Base-by-base conservation (phyloP, 2,113 vertebrate genomes). In the Phycodurus eques region DNA sequence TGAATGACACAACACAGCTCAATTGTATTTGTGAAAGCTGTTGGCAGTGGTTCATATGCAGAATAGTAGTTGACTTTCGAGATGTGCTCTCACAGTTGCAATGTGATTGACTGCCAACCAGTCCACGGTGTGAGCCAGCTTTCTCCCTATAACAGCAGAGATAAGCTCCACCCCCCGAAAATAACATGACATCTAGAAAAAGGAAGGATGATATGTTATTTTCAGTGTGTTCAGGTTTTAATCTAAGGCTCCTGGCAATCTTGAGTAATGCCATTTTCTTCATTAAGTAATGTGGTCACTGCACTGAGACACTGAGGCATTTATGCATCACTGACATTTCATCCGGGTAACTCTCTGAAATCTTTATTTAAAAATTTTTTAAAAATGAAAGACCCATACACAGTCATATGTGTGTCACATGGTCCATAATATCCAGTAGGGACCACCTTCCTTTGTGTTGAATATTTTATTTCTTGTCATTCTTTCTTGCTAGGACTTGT, bases 401-500 rank as follows among this genome's bases (percentile, higher is more conserved):
- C 71, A 27, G 27, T 60, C 54, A 71, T 76, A 63, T 70, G 63
- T 68, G 51, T 73, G 64, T 69, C 69, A 78, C 67, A 61, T 81
- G 76, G 68, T 56, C 65, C 33, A 54, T 17, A 14, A 65, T 67
- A 56, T 43, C 75, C 72, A 74, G 81, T 85, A 67, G 76, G 71
- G 59, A 46, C 82, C 73, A 81, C 46, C 69, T 83, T 81, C 64
- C 57, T 84, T 88, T 82, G 65, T 85, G 77, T 75, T 85, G 73
- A 84, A 81, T 74, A 80, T 90, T 87, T 87, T 67, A 88, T 88
- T 84, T 72, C 62, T 75, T 71, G 77, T 85, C 80, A 65, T 77
- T 84, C 83, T 84, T 80, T 82, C 79, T 86, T 87, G 72, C 73
- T 53, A 22, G 74, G 84, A 77, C 85, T 87, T 89, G 86, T 91